Conservation (phyloP, 2,888 invertebrate genomes). For the Sarcophaga subvicina region DNA sequence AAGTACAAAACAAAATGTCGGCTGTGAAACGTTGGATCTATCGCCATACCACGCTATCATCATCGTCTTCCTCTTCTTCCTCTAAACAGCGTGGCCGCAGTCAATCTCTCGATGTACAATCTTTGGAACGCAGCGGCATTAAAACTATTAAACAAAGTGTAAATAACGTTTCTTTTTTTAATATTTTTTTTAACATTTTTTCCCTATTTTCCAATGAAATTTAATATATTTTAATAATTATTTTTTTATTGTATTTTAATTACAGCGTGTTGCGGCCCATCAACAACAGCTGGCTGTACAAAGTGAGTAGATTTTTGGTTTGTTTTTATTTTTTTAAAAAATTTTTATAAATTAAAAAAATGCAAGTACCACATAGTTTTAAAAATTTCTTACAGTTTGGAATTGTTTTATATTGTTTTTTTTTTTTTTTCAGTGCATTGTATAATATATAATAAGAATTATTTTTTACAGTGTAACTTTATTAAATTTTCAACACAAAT, state of each 20-base stretch:
- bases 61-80: slow-evolving; percentile 73
- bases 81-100: slow-evolving; percentile 79
- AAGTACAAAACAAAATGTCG: slow-evolving; percentile 75
- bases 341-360: slow-evolving; percentile 19
- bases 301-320: slow-evolving; percentile 77
- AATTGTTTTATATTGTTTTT: not conserved
- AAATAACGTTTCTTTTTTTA: slow-evolving; percentile 70
- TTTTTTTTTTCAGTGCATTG: not conserved
- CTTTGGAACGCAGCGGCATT: slow-evolving; percentile 79
- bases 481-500: slow-evolving; percentile 3
- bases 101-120: slow-evolving; percentile 81
- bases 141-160: slow-evolving; percentile 79
- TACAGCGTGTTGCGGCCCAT: slow-evolving; percentile 87
- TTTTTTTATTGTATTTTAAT: slow-evolving; percentile 79
- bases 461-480: not conserved
- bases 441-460: not conserved
- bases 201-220: slow-evolving; percentile 3
- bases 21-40: slow-evolving; percentile 81
- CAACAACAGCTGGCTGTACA: slow-evolving; percentile 85
- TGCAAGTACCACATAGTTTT: slow-evolving; percentile 67
- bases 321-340: slow-evolving; percentile 21
- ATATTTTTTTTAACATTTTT: not conserved
- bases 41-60: slow-evolving; percentile 74
- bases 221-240: slow-evolving; percentile 1
- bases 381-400: too few relatives aligned